Evolutionary conservation across 1,140 invertebrate species (phyloP).

Genomic region (Brachionus manjavacas): DNA sequence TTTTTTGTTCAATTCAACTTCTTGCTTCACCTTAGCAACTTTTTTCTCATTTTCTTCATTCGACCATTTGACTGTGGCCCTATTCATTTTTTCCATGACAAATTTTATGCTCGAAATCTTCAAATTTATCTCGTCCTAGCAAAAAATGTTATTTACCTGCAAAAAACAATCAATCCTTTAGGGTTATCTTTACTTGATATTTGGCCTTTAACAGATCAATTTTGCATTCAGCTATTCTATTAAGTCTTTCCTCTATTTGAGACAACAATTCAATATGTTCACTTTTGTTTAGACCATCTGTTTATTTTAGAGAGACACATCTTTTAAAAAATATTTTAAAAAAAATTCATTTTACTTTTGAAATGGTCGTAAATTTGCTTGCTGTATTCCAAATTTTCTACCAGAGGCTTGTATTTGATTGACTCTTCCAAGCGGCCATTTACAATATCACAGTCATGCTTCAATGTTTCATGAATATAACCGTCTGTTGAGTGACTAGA

Average conservation of each 20-base stretch:
- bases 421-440: background rate
- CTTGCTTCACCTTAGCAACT: background rate
- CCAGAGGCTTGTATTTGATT: background rate
- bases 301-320: background rate
- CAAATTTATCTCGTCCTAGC: constrained; percentile 26
- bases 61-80: background rate
- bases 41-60: constrained; percentile 27
- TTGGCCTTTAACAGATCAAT: constrained; percentile 24
- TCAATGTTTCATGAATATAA: background rate
- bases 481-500: constrained; percentile 14
- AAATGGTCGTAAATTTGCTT: background rate
- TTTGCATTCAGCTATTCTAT: constrained; percentile 14
- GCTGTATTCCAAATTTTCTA: constrained; percentile 22
- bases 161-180: background rate
- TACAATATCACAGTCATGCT: background rate
- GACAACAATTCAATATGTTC: background rate
- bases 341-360: background rate
- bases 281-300: background rate
- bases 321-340: background rate
- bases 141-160: background rate
- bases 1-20: constrained; percentile 2
- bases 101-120: constrained; percentile 15
- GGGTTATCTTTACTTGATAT: constrained; percentile 14
- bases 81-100: constrained; percentile 30
- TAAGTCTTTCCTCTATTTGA: constrained; percentile 14